Conservation (phyloP, 2,113 vertebrate genomes). For the Chroicocephalus ridibundus region DNA sequence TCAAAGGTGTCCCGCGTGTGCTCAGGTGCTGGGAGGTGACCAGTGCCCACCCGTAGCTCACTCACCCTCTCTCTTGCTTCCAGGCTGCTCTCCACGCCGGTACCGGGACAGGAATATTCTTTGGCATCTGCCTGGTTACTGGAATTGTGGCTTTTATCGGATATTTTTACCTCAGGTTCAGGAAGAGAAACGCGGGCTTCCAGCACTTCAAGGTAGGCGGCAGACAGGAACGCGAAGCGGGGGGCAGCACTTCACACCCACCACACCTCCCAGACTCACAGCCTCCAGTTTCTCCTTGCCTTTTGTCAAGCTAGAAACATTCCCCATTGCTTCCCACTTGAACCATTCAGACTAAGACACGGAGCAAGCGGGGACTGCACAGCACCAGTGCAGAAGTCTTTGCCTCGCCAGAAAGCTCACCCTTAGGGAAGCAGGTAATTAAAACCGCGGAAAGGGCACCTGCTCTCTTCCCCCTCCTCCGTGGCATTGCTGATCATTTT, state of each 20-base stretch:
- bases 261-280: neutral
- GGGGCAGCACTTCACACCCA: no score
- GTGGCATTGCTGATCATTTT: neutral
- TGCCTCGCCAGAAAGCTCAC: neutral
- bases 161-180: slow-evolving; percentile 84
- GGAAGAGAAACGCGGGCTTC: slow-evolving; percentile 77
- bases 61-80: slow-evolving; percentile 12
- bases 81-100: slow-evolving; percentile 68
- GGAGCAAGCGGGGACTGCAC: neutral
- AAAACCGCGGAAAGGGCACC: neutral
- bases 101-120: slow-evolving; percentile 80
- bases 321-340: neutral
- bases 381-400: neutral
- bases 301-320: neutral
- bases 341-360: neutral
- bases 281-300: neutral
- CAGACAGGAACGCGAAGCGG: neutral
- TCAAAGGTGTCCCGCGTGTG: neutral
- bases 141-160: slow-evolving; percentile 68
- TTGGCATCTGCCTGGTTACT: slow-evolving; percentile 72
- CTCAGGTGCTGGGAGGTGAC: neutral
- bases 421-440: neutral
- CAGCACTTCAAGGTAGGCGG: slow-evolving; percentile 86
- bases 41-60: neutral
- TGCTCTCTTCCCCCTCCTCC: neutral